Evolutionary conservation across 2,113 vertebrate genomes (phyloP).

Genomic region (Halichoeres trimaculatus): DNA sequence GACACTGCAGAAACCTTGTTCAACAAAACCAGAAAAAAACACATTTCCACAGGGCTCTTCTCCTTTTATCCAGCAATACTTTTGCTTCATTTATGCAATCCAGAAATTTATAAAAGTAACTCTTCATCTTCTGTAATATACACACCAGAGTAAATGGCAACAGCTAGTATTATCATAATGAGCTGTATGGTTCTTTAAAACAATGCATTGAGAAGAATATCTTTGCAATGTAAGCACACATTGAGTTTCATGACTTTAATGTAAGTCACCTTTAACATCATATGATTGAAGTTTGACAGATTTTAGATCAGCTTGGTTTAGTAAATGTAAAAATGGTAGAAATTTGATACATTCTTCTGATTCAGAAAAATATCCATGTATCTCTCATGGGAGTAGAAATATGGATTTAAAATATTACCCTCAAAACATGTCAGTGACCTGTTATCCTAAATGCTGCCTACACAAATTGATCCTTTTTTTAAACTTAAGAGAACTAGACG

Average conservation of each 20-base stretch:
- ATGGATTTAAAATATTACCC: constrained; percentile 72
- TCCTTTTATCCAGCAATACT: constrained; percentile 50
- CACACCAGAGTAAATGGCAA: constrained; percentile 41
- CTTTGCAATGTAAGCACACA: constrained; percentile 5
- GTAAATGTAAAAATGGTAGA: constrained; percentile 56
- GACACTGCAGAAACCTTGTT: constrained; percentile 37
- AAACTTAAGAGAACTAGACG: neutral
- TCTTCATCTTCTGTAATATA: constrained; percentile 62
- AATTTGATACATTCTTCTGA: constrained; percentile 76
- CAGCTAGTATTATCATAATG: too few species aligned
- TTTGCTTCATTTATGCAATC: constrained; percentile 55
- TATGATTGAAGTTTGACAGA: constrained; percentile 10
- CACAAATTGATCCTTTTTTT: neutral
- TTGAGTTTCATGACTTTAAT: constrained; percentile 22
- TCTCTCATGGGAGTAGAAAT: constrained; percentile 59
- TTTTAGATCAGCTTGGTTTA: constrained; percentile 62
- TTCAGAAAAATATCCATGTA: constrained; percentile 70
- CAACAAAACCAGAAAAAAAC: constrained; percentile 37
- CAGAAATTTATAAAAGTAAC: constrained; percentile 67
- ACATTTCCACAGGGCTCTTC: constrained; percentile 51
- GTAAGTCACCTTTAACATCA: constrained; percentile 13
- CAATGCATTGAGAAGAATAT: neutral
- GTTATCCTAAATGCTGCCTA: constrained; percentile 47
- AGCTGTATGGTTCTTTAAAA: too few species aligned
- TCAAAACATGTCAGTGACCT: constrained; percentile 66